Evolutionary conservation across 2,888 invertebrate genomes (phyloP), one percentile per base, ranked within the genome.

Genomic region (Drosophila mimica): DNA sequence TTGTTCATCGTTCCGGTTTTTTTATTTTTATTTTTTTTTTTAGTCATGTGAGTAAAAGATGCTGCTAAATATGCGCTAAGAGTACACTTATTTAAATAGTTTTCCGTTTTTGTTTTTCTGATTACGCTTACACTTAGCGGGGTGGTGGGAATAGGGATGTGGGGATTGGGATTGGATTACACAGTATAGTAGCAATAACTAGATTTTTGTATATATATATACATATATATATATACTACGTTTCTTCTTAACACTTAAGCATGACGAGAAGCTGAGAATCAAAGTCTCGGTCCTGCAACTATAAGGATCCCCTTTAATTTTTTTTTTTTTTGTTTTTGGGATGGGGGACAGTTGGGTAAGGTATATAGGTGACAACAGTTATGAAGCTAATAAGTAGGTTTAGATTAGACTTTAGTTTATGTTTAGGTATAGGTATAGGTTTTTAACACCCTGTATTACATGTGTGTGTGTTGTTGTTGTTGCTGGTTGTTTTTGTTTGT

Each of bases 1-100:
- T 54, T 61, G 40, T 48, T 76, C 40, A 75, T 59, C 77, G 74
- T 72, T 72, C 76, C 75, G 88, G 70, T 56, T 56, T 56, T 28
- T 48, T 71, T 40, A 68, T 59, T 73, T 70, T 67, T 72, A 74
- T 68, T 56, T 56, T 38, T 11, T 28, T 17, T 38, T 75, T 73
- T 83, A 81, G 89, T 85, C 89, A 86, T 83, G 84, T 89, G 85
- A 89, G 84, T 85, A 89, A 70, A 85, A 88, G 85, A 85, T 89
- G 89, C 89, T 85, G 85, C 85, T 89, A 85, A 86, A 74, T 88
- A 86, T 83, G 87, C 85, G 87, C 87, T 85, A 89, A 85, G 84
- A 85, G 77, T 85, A 89, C 87, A 85, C 85, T 85, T 85, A 89
- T 74, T 76, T 86, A 64, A 79, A 79, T 85, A 89, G 87, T 79